Evolutionary conservation across 2,797 vertebrate species (phyloP).

Genomic region (Darevskia mixta): DNA sequence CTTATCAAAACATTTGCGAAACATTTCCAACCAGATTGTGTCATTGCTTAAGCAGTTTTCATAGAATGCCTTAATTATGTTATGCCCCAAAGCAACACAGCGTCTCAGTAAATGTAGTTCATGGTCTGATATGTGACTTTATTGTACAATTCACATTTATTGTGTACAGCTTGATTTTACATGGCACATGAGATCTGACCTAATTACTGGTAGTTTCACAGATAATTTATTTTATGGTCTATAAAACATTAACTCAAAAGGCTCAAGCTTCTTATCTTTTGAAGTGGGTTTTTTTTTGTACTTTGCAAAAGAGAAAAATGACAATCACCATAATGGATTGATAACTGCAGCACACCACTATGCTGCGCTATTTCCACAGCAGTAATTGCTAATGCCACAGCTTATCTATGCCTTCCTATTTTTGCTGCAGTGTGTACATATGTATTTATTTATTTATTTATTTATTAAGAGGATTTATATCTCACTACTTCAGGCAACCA

Average conservation of each 20-base stretch:
- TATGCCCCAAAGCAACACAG: not conserved
- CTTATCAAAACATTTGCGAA: not conserved
- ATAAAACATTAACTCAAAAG: constrained; percentile 56
- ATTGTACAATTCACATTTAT: constrained; percentile 29
- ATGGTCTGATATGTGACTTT: constrained; percentile 23
- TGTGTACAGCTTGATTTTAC: constrained; percentile 21
- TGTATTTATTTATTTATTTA: not conserved
- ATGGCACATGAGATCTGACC: constrained; percentile 35
- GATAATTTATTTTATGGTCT: constrained; percentile 51
- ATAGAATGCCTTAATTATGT: not conserved
- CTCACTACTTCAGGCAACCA: not conserved
- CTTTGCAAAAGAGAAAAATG: not conserved
- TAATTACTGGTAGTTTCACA: constrained; percentile 54
- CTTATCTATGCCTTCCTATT: not conserved
- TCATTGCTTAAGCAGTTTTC: constrained; percentile 1
- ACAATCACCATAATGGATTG: constrained; percentile 21
- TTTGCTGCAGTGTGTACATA: not conserved
- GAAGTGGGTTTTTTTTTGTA: not conserved
- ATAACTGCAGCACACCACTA: constrained; percentile 10
- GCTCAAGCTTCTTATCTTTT: constrained; percentile 30
- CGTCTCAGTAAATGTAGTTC: constrained; percentile 9
- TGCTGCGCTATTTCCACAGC: not conserved
- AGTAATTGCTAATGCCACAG: not conserved
- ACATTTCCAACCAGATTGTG: not conserved
- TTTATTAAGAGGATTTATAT: not conserved